phyloP scores from a whole-genome alignment of 2,113 vertebrate genomes.

The Oncorhynchus clarkii region DNA sequence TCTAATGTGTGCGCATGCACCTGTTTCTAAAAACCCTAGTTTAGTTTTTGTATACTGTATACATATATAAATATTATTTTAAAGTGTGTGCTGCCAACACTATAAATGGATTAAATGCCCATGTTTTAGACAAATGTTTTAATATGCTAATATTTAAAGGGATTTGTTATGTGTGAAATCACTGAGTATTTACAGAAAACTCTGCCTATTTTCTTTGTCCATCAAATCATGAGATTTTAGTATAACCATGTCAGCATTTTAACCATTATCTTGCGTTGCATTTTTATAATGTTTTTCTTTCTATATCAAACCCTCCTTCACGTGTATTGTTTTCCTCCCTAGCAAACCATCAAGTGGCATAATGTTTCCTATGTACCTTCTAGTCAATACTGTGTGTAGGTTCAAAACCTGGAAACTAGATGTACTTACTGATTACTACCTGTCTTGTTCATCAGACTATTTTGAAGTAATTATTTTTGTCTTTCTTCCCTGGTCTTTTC shows the following conservation, averaged over 20 bases:
- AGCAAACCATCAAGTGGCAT: constrained; percentile 63
- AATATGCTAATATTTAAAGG: constrained; percentile 32
- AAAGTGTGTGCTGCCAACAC: constrained; percentile 41
- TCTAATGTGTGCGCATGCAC: background rate
- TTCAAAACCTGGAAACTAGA: constrained; percentile 16
- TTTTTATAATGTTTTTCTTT: constrained; percentile 56
- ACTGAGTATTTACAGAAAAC: constrained; percentile 8
- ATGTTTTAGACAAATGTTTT: constrained; percentile 29
- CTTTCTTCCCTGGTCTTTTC: background rate
- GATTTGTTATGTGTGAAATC: constrained; percentile 28
- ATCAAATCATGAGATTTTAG: constrained; percentile 2
- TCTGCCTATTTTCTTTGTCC: background rate
- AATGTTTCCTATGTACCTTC: constrained; percentile 54
- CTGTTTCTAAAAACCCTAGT: constrained; percentile 17
- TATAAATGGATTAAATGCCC: constrained; percentile 44
- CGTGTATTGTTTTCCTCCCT: constrained; percentile 34
- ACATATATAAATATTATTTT: constrained; percentile 52
- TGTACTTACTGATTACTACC: background rate
- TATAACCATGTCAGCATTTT: constrained; percentile 23
- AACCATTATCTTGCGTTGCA: constrained; percentile 24
- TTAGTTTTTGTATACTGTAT: constrained; percentile 60
- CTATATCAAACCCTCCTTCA: constrained; percentile 45
- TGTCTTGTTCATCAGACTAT: background rate
- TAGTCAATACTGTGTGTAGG: constrained; percentile 20
- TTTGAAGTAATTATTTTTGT: background rate